These are phyloP conservation scores for Cantharis lateralis DNA, from an alignment of 2,888 invertebrate species.

Conservation along the genomic window DNA sequence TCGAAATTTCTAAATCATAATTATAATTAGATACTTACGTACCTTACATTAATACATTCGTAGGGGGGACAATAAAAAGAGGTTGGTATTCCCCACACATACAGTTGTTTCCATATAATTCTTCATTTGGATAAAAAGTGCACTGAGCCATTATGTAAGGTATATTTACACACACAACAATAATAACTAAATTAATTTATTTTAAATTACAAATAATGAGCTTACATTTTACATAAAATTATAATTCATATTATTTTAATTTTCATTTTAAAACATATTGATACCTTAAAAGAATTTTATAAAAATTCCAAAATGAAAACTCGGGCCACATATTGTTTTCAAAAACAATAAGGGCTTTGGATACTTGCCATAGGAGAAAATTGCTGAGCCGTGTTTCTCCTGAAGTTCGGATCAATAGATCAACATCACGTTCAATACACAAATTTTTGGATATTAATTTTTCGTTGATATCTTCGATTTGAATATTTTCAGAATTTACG, in stretches of 20 bases:
- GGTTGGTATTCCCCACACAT: too few relatives aligned
- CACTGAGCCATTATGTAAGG: too few relatives aligned
- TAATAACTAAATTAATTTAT: not conserved
- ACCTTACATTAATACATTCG: too few relatives aligned
- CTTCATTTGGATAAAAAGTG: too few relatives aligned
- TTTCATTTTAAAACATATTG: constrained; percentile 60
- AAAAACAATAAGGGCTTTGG: constrained; percentile 82
- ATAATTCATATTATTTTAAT: not conserved
- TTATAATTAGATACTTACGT: too few relatives aligned
- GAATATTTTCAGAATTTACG: not conserved
- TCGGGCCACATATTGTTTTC: constrained; percentile 95
- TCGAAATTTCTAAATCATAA: too few relatives aligned
- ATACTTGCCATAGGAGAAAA: constrained; percentile 94
- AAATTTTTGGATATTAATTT: not conserved
- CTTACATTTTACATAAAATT: not conserved
- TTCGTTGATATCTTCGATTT: not conserved
- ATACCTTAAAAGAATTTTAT: constrained; percentile 84
- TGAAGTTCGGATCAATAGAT: constrained; percentile 65
- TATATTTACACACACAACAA: too few relatives aligned
- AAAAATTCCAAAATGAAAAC: constrained; percentile 89
- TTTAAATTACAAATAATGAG: not conserved
- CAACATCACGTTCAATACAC: not conserved
- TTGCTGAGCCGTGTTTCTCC: constrained; percentile 69
- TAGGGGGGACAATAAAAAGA: too few relatives aligned
- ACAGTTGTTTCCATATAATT: too few relatives aligned